A percentile compares a stretch with the other conserved stretches of the same genome.
phyloP scores from a whole-genome alignment of 2,797 vertebrate genomes.

The Dermochelys coriacea region DNA sequence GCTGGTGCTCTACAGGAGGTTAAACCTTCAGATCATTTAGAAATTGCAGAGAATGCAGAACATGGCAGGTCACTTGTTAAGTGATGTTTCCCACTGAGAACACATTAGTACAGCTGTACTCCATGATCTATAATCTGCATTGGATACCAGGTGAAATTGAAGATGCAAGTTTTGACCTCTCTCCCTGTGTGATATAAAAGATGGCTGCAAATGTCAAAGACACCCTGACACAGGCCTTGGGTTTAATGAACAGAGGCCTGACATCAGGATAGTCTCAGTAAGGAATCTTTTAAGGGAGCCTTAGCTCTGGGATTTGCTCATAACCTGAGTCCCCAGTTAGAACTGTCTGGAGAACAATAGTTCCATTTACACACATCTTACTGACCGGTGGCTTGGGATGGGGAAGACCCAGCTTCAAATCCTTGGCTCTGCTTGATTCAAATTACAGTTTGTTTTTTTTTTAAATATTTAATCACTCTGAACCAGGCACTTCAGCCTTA shows the following conservation, averaged over 20 bases:
- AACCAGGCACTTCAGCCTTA: not conserved
- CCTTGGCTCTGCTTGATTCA: not conserved
- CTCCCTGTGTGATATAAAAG: not conserved
- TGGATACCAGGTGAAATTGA: not conserved
- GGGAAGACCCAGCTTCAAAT: not conserved
- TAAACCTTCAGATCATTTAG: not conserved
- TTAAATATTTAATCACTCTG: not conserved
- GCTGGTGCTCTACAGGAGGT: fast-evolving
- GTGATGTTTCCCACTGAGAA: not conserved
- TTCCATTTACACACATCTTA: not conserved
- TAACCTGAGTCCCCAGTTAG: not conserved
- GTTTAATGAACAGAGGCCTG: not conserved
- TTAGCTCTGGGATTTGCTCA: not conserved
- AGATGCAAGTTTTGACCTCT: not conserved
- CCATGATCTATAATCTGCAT: fast-evolving
- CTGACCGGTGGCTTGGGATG: not conserved
- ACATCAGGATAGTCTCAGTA: not conserved
- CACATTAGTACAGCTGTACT: not conserved
- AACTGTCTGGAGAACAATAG: not conserved
- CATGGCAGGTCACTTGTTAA: not conserved
- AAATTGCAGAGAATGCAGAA: not conserved
- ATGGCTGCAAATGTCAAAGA: not conserved
- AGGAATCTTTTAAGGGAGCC: not conserved
- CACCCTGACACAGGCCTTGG: not conserved
- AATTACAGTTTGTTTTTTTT: not conserved